Conservation (phyloP, 2,113 vertebrate genomes). For the Bubo scandiacus region DNA sequence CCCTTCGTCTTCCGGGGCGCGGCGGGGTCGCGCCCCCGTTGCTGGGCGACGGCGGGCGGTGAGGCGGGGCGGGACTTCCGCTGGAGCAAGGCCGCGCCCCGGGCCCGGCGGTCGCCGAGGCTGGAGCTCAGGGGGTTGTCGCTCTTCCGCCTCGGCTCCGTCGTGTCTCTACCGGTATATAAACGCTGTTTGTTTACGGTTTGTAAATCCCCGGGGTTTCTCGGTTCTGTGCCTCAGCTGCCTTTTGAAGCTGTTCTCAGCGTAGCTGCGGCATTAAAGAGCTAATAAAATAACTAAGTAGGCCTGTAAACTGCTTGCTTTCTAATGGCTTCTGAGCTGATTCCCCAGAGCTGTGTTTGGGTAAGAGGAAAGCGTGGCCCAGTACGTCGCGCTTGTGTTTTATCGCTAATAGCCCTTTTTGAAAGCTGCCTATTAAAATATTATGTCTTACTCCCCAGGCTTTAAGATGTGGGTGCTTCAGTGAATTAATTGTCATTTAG, state of each 20-base stretch:
- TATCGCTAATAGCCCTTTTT: fast-evolving
- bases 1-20: no score
- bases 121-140: fast-evolving
- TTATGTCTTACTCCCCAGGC: fast-evolving
- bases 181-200: no score
- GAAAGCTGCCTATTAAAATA: fast-evolving
- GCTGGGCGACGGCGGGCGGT: no score
- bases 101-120: background rate
- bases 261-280: no score
- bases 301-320: background rate
- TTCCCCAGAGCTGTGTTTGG: background rate
- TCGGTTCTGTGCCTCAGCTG: background rate
- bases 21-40: no score
- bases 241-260: background rate
- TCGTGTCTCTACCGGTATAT: background rate
- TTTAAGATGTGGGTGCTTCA: fast-evolving
- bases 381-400: fast-evolving
- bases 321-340: fast-evolving
- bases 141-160: background rate
- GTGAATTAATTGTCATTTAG: fast-evolving
- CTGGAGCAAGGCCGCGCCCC: background rate
- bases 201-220: fast-evolving
- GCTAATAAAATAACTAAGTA: fast-evolving
- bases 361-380: background rate
- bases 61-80: background rate